Evolutionary conservation across 2,113 vertebrate genomes (phyloP), one percentile per base, ranked within the genome.

Genomic region (Gobiocypris rarus): DNA sequence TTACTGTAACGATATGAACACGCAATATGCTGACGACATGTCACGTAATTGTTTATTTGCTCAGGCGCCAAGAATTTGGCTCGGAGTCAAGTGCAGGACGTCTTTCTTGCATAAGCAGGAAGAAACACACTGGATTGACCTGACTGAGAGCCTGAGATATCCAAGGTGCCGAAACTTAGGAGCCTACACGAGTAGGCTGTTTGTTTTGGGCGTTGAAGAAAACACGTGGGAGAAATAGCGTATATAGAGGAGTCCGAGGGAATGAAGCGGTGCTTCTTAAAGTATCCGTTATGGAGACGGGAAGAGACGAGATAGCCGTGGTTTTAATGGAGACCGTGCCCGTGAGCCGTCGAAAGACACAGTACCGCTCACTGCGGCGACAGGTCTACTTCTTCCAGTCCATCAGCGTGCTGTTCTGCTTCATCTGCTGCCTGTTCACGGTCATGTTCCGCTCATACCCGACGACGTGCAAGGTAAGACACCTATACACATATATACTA

Each of bases 181-280:
- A n/a, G n/a, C n/a, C n/a, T n/a, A 3, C n/a, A 43, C 59, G 48
- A 19, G 75, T 28, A 15, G 31, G 83, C 63, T 78, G 61, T 80
- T 84, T 84, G 61, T 84, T 81, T 87, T 45, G 70, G 70, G 82
- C 77, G 82, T 87, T 74, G 28, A 22, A 22, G 24, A n/a, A 52
- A 59, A 73, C 10, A 78, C 75, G 83, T 77, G 83, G 83, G 83
- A 69, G 83, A 84, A 43, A 24, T 54, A 58, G n/a, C 41, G 61
- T 78, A 43, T 70, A 28, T 14, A 26, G 52, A 69, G 52, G 48
- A 24, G 26, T 31, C n/a, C 34, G 7, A 19, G 13, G 24, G 9
- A 28, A 73, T 69, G 59, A 43, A 75, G 78, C 58, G 59, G 61
- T 50, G 61, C 10, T 22, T 15, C 7, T 65, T 45, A 56, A 65